These are phyloP conservation scores for Erpobdella octoculata DNA, from an alignment of 2,888 invertebrate species.

Conservation along the genomic window DNA sequence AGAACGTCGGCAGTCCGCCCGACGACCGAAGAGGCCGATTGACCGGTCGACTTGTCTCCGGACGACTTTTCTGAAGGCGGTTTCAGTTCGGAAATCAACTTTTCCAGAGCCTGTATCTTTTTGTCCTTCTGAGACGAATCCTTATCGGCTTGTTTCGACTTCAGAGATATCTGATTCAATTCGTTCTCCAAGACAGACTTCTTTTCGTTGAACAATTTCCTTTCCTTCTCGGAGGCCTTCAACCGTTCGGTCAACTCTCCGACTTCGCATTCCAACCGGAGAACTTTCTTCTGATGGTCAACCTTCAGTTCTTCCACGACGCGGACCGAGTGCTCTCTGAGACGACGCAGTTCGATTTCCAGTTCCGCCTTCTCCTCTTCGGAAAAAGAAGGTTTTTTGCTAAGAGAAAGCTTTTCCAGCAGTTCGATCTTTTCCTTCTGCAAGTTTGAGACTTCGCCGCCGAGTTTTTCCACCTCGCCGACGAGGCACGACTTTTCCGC, in stretches of 20 bases:
- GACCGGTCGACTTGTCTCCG: too few species aligned
- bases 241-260: slow-evolving; percentile 16
- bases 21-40: too few species aligned
- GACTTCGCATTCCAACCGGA: slow-evolving; percentile 20
- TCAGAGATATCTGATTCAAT: neutral
- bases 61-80: too few species aligned
- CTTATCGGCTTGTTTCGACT: neutral
- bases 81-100: neutral
- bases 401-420: neutral
- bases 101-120: neutral
- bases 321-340: too few species aligned
- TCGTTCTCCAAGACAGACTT: neutral
- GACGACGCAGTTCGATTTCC: neutral
- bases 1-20: too few species aligned
- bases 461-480: neutral
- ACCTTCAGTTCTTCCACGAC: neutral
- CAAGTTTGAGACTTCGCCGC: neutral
- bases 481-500: neutral
- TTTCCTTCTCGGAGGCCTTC: slow-evolving; percentile 11
- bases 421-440: neutral
- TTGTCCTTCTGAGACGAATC: neutral
- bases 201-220: neutral
- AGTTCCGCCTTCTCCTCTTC: neutral
- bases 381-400: neutral
- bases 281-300: slow-evolving; percentile 7